Percentiles rank a stretch among this genome's conserved stretches.
Evolutionary conservation across 2,113 vertebrate genomes (phyloP).

Genomic region (Nothobranchius kuhntae): DNA sequence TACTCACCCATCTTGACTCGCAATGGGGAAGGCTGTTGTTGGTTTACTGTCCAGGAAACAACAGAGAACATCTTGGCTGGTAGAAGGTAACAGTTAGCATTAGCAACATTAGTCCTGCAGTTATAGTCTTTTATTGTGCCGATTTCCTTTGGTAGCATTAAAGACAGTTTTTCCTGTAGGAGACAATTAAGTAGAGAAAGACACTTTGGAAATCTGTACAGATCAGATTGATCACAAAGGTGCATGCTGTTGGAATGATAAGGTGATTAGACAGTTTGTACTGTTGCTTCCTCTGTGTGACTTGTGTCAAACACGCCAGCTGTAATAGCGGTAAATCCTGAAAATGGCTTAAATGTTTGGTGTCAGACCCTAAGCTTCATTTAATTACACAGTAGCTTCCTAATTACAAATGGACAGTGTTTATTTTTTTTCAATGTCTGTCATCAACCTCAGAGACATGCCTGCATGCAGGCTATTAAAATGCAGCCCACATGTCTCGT

Average conservation of each 20-base stretch:
- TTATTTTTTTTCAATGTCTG: slow-evolving; percentile 37
- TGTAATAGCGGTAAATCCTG: neutral
- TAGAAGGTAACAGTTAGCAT: too few species aligned
- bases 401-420: slow-evolving; percentile 31
- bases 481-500: slow-evolving; percentile 41
- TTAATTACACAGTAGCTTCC: slow-evolving; percentile 21
- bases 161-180: neutral
- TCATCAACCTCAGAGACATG: slow-evolving; percentile 36
- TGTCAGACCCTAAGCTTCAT: slow-evolving; percentile 28
- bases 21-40: too few species aligned
- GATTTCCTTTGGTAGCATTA: slow-evolving; percentile 4
- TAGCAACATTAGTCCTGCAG: slow-evolving; percentile 13
- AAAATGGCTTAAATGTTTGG: slow-evolving; percentile 44
- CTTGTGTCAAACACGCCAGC: slow-evolving; percentile 23
- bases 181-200: neutral
- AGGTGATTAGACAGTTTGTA: slow-evolving; percentile 1
- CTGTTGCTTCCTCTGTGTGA: slow-evolving; percentile 9
- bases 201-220: slow-evolving; percentile 2
- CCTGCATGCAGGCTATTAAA: slow-evolving; percentile 40
- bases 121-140: slow-evolving; percentile 33
- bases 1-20: too few species aligned
- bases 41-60: too few species aligned
- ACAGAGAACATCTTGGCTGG: too few species aligned
- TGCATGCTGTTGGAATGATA: neutral
- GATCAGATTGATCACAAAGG: slow-evolving; percentile 4